phyloP scores from a whole-genome alignment of 2,888 invertebrate genomes.

The Tipula lateralis region DNA sequence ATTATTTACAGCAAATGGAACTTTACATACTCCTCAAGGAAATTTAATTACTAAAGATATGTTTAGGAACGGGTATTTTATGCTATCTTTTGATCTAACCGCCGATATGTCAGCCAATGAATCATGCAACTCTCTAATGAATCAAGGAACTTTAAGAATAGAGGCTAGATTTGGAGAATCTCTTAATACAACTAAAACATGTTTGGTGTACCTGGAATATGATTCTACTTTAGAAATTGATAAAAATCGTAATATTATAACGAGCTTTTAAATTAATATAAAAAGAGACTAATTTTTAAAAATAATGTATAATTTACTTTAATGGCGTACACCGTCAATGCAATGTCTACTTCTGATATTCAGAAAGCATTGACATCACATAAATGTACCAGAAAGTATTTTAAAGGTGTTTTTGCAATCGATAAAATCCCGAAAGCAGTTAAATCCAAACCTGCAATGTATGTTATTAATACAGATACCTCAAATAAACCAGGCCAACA shows the following conservation, averaged over 20 bases:
- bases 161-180: neutral
- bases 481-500: neutral
- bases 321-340: neutral
- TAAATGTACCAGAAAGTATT: neutral
- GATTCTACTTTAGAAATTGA: neutral
- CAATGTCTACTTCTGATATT: neutral
- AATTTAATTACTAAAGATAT: neutral
- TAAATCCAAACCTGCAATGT: neutral
- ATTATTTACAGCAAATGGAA: neutral
- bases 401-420: neutral
- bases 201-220: neutral
- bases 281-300: neutral
- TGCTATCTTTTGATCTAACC: neutral
- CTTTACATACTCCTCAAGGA: neutral
- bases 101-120: neutral
- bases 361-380: neutral
- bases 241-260: neutral
- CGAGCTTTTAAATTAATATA: neutral
- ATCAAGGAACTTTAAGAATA: neutral
- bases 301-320: neutral
- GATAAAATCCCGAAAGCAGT: neutral
- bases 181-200: neutral
- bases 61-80: neutral
- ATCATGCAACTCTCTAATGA: neutral
- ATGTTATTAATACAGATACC: neutral